These are phyloP conservation scores for Cydia amplana DNA, from an alignment of 1,140 invertebrate genomes.

Conservation along the genomic window DNA sequence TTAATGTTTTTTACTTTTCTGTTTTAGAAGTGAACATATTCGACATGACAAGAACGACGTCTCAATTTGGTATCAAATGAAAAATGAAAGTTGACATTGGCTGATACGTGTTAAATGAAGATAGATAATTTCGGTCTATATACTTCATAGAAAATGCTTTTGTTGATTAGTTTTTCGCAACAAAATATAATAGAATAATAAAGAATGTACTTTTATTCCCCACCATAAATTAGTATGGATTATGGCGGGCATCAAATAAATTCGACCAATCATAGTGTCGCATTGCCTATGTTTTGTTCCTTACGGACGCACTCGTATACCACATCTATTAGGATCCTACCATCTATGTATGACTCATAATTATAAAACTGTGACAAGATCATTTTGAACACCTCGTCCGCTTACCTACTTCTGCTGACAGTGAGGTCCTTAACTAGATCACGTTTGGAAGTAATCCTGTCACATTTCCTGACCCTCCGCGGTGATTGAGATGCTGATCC, in stretches of 20 bases:
- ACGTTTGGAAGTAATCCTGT: slow-evolving; percentile 19
- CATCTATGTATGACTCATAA: neutral
- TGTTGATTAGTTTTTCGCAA: no score
- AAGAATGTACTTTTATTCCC: no score
- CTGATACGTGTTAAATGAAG: neutral
- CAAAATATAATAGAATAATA: no score
- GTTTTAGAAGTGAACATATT: neutral
- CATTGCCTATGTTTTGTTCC: no score
- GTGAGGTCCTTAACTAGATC: slow-evolving; percentile 1
- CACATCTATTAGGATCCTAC: no score
- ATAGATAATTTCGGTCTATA: neutral
- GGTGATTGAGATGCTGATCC: slow-evolving; percentile 3
- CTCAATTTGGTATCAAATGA: neutral
- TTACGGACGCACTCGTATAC: no score
- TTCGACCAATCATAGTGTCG: no score
- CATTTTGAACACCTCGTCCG: neutral
- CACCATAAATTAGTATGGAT: no score
- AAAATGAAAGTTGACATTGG: neutral
- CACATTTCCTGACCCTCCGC: slow-evolving; percentile 13
- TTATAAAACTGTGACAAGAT: neutral
- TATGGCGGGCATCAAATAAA: no score
- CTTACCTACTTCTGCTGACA: neutral
- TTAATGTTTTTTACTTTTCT: neutral
- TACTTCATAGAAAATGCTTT: no score
- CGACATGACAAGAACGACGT: neutral